Base-by-base conservation (phyloP, 2,797 vertebrate species). In the Danionella dracula region DNA sequence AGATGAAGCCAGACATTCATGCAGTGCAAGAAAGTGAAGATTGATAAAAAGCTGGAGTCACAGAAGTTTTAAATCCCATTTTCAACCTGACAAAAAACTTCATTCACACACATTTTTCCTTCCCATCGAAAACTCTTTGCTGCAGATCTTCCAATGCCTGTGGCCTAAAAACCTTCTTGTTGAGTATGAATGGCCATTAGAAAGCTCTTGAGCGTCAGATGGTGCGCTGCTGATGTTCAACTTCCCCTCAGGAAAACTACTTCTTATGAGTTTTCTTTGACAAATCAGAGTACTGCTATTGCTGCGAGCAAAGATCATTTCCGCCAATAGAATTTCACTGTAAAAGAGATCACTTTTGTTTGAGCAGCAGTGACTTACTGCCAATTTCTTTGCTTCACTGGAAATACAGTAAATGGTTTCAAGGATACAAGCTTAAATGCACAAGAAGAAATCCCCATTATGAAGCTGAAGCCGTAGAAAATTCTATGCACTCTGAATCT, bases 41-140 rank as follows among this genome's bases (percentile, higher is more conserved):
- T n/a, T n/a, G n/a, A n/a, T n/a, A n/a, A n/a, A n/a, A n/a, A n/a
- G n/a, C n/a, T 16, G 12, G 31, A 31, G n/a, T n/a, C 41, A 15
- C n/a, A n/a, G n/a, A n/a, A n/a, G n/a, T n/a, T n/a, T n/a, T n/a
- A 50, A 72, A 72, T 72, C 20, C 16, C 32, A 51, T 40, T 58
- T 63, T 54, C 38, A n/a, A 32, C 10, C 5, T 37, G 20, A 45
- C 44, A 46, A 38, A 46, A 56, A 48, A 32, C 55, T 7, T n/a
- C 19, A 27, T 61, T 67, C 4, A 15, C 12, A 19, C 4, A 12
- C 4, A 46, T 44, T 17, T 60, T 44, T 51, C 13, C 13, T 34
- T 27, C 40, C 10, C 10, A 10, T n/a, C 46, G 23, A 44, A n/a
- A 68, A 59, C 65, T 45, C 20, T 35, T 44, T 51, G 10, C 37